Evolutionary conservation across 2,113 vertebrate species (phyloP).

Genomic region (Hemiscyllium ocellatum): DNA sequence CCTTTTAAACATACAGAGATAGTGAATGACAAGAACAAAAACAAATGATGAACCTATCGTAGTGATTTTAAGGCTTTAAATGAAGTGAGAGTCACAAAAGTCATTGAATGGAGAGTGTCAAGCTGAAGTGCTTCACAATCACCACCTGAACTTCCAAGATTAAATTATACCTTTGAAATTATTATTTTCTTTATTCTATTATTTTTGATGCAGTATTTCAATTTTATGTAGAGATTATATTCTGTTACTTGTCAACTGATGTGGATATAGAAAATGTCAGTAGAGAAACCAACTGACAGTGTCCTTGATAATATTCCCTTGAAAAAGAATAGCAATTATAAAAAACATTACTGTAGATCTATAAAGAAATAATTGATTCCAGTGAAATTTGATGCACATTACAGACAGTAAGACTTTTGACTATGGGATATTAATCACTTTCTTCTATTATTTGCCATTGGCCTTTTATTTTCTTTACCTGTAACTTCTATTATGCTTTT

Average conservation of each 20-base stretch:
- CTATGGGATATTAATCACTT: neutral
- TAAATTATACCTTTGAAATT: neutral
- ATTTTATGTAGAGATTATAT: neutral
- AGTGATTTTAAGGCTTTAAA: neutral
- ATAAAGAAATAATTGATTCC: neutral
- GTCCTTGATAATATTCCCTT: neutral
- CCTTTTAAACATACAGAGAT: neutral
- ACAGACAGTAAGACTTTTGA: neutral
- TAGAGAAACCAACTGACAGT: neutral
- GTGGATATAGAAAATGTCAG: neutral
- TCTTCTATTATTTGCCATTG: neutral
- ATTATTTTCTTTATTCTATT: neutral
- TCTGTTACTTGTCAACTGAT: neutral
- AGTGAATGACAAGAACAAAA: neutral
- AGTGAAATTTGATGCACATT: neutral
- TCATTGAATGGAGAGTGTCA: neutral
- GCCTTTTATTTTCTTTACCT: neutral
- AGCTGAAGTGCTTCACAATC: neutral
- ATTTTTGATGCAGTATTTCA: neutral
- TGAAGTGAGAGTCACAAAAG: neutral
- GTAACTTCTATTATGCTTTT: neutral
- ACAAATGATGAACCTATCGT: neutral
- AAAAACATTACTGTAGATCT: neutral
- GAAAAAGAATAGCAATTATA: neutral
- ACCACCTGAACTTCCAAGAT: neutral